Evolutionary conservation across 2,888 invertebrate species (phyloP), one percentile per base, ranked within the genome.

Genomic region (Sinelater perroti): DNA sequence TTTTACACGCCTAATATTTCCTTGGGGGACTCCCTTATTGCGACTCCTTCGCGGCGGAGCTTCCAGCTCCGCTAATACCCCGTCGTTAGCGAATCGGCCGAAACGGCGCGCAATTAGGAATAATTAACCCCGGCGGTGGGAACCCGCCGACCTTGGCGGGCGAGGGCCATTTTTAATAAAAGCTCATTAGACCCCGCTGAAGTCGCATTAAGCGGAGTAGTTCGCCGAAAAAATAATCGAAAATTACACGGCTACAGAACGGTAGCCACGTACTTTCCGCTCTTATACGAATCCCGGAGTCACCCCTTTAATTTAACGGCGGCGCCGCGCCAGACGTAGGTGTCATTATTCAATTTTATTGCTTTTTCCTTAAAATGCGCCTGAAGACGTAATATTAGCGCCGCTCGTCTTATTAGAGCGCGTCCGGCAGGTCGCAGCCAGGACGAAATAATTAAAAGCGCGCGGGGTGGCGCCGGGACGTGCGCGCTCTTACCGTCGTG

Each of bases 401-500:
- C 13, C 24, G 38, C 26, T 40, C 26, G 40, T 40, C 40, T 40
- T 40, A 40, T 40, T 40, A 40, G 24, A 28, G 8, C 10, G 24
- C 7, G 13, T 13, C 7, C 40, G 24, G 13, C 40, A 20, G 18
- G 38, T 11, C 4, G 24, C 40, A 40, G 20, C 14, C 40, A 24
- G 24, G 20, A 13, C 7, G 38, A 38, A 24, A 40, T 40, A 40
- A 40, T 40, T 40, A 40, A 40, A 40, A 20, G 21, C 6, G 7
- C 14, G 10, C 6, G 24, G 2, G 14, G 16, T 18, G 16, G 6
- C 4, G 2, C 7, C 7, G 7, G 5, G 7, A 24, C 24, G 24
- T 6, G 7, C 10, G 13, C 7, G n/a, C 20, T 82, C 87, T 81
- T 79, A 89, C 89, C 89, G 56, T 77, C 77, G 75, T 87, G 84